Base-by-base conservation (phyloP, 2,888 invertebrate genomes). In the Capitulum mitella region DNA sequence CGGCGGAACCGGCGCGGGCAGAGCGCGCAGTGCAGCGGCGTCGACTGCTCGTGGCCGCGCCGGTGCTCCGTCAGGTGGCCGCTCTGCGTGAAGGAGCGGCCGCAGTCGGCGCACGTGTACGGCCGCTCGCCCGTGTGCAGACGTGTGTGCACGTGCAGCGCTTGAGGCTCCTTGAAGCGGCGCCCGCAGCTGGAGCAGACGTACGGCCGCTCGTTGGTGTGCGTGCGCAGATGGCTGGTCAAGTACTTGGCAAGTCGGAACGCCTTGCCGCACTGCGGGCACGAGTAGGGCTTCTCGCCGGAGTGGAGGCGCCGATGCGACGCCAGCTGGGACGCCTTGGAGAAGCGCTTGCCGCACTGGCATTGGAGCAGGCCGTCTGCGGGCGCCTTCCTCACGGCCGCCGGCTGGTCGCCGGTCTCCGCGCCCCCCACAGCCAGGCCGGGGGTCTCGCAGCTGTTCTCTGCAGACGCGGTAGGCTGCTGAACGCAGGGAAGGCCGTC, bases 171-270 rank as follows among this genome's bases (percentile, higher is more conserved):
- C 26, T 76, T 78, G 74, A 80, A 80, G 46, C 77, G 37, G 43
- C 78, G 77, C 32, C 37, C 77, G 34, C 80, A 80, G 8, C 34
- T 22, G 22, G 16, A 22, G 58, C 80, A 80, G 26, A 40, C 61
- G 77, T 80, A 80, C 29, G 80, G 80, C 64, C 77, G 78, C 43
- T 79, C 79, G 22, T 78, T 78, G 12, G 79, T 78, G 37, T 79
- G 79, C 0, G 78, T 78, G 10, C 80, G 75, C n/a, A 70, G 29
- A 54, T 80, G 80, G 29, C 78, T 78, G 64, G 78, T 80, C n/a
- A 80, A 37, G 10, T 78, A 78, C 48, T 78, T 78, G 16, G 78
- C 77, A 37, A 78, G 78, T n/a, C 78, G 78, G 77, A 80, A 80
- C 54, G 75, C 37, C 43, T 78, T 80, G 22, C 78, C 78, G 64